Evolutionary conservation across 2,113 vertebrate genomes (phyloP), one percentile per base, ranked within the genome.

Genomic region (Lampris incognitus): DNA sequence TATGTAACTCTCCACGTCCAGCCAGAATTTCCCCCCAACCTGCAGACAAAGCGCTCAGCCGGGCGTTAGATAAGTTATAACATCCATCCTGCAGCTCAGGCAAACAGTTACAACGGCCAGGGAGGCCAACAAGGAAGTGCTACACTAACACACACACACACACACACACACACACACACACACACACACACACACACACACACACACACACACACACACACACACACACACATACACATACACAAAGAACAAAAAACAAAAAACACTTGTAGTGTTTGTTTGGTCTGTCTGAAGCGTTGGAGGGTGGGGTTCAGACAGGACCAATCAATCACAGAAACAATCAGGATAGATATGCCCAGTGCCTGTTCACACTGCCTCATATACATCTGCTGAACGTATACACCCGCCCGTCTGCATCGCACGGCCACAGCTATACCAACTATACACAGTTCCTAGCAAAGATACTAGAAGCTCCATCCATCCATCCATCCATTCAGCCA

Each of bases 271-370:
- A 24, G 24, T 0, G 24, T 24, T 24, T 24, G 24, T 24, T 69
- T 86, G 67, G 64, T 85, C 55, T 66, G 72, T 56, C 66, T 39
- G 10, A 0, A 44, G 60, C 48, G 0, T 54, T 39, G 66, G 61
- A 71, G 59, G 66, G 84, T 72, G 6, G 66, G 68, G 69, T 62
- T 38, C 57, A 85, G 73, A 76, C 75, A 51, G 77, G 9, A 74
- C 72, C 68, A 86, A 88, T 88, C 85, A 90, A 84, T 86, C 82
- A 89, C 41, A 2, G 1, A 6, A 52, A 69, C 39, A 39, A 6
- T 55, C 48, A 48, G 2, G 1, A 4, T 3, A 50, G 70, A 60
- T 13, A 69, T 79, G 85, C 83, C 84, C 88, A 0, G 49, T 24
- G 38, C 44, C 68, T 52, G 52, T 73, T 89, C 41, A 65, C 74